phyloP scores from a whole-genome alignment of 2,888 invertebrate genomes.

The Drosophila macrospina region DNA sequence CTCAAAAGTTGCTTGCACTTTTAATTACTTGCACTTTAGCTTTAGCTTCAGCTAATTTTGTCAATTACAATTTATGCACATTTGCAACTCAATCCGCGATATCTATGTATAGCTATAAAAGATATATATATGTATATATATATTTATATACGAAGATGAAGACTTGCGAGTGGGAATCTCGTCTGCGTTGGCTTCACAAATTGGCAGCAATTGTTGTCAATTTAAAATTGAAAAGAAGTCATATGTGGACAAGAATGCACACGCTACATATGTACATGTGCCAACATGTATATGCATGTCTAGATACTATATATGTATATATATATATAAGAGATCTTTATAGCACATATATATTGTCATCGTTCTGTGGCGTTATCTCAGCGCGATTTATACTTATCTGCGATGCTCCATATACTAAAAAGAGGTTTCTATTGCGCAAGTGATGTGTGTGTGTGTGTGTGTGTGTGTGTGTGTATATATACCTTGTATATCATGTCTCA shows the following conservation, averaged over 20 bases:
- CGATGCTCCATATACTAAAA: conserved; percentile 60
- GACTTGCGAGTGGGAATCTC: conserved; percentile 30
- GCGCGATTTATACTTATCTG: conserved; percentile 65
- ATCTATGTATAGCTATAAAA: not conserved
- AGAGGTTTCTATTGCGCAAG: conserved; percentile 50
- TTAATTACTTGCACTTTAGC: conserved; percentile 57
- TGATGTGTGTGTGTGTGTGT: conserved; percentile 7
- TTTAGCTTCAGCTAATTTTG: conserved; percentile 32
- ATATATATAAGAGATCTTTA: conserved; percentile 22
- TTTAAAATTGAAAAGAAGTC: conserved; percentile 83
- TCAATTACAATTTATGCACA: conserved; percentile 66
- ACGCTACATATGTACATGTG: conserved; percentile 13
- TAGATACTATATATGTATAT: not conserved
- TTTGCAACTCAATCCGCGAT: conserved; percentile 33
- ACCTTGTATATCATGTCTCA: conserved; percentile 62
- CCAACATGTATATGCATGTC: conserved; percentile 11
- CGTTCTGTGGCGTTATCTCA: conserved; percentile 48
- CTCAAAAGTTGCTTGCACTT: conserved; percentile 29
- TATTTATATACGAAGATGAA: conserved; percentile 2
- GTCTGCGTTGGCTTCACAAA: conserved; percentile 48
- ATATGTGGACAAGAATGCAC: conserved; percentile 60
- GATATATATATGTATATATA: not conserved
- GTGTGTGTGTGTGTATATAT: conserved; percentile 13
- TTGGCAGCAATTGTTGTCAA: conserved; percentile 81
- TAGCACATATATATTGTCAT: not conserved